Percentiles rank a stretch among this genome's conserved stretches.
Conservation (phyloP, 2,888 invertebrate species). For the Ophraella communa region DNA sequence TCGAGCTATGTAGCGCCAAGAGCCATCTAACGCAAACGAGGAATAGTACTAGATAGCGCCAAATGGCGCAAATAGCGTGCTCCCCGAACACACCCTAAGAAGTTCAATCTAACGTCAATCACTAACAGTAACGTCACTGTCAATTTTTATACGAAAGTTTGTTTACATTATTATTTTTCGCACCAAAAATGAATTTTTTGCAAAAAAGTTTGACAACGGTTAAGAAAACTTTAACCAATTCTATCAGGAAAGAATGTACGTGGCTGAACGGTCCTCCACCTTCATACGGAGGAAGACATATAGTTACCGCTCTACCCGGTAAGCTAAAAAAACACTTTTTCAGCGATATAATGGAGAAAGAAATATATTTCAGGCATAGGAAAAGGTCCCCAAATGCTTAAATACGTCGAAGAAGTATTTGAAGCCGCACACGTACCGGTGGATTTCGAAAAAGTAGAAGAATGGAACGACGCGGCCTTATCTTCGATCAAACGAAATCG, state of each 20-base stretch:
- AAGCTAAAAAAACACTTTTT: no score
- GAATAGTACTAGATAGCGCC: no score
- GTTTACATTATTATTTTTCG: no score
- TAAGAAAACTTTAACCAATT: slow-evolving; percentile 38
- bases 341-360: no score
- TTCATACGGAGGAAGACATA: slow-evolving; percentile 43
- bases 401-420: slow-evolving; percentile 49
- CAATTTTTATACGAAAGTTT: background rate
- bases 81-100: no score
- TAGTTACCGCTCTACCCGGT: slow-evolving; percentile 49
- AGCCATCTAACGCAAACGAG: no score
- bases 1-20: no score
- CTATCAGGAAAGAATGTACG: background rate
- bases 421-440: slow-evolving; percentile 50
- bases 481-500: slow-evolving; percentile 53
- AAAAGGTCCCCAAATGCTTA: slow-evolving; percentile 53
- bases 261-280: background rate
- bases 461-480: slow-evolving; percentile 44
- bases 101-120: no score
- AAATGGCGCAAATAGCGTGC: no score
- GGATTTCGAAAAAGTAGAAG: slow-evolving; percentile 51
- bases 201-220: slow-evolving; percentile 26
- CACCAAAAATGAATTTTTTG: no score
- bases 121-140: background rate
- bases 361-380: slow-evolving; percentile 41